These are phyloP conservation scores for Cremastinae sp. DNA, from an alignment of 2,888 invertebrate species.

Conservation along the genomic window DNA sequence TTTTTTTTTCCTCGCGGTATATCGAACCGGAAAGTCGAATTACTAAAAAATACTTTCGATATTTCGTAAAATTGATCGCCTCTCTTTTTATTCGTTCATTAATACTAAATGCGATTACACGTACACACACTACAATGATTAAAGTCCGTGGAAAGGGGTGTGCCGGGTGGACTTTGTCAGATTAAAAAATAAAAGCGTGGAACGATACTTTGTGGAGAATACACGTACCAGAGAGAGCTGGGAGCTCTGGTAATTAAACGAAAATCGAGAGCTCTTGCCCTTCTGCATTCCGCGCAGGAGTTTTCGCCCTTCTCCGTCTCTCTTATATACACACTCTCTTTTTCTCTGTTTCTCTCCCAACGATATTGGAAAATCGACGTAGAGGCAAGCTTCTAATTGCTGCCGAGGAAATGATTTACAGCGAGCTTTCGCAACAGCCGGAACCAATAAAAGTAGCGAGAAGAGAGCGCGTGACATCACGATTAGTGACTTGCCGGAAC, in stretches of 20 bases:
- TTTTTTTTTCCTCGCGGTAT: not conserved
- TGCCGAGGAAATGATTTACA: constrained; percentile 53
- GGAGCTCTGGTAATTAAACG: constrained; percentile 51
- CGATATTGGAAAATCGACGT: constrained; percentile 45
- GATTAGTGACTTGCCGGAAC: constrained; percentile 30
- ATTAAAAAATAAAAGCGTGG: constrained; percentile 8
- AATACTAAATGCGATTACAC: not conserved
- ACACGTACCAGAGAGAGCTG: not conserved
- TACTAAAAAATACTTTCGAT: constrained; percentile 1
- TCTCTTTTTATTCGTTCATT: not conserved
- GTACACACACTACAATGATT: not conserved
- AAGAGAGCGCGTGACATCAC: constrained; percentile 22
- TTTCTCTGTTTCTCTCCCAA: constrained; percentile 11
- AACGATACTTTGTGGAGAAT: constrained; percentile 1
- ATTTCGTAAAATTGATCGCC: constrained; percentile 14
- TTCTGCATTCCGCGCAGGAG: constrained; percentile 22
- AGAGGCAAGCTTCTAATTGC: constrained; percentile 46
- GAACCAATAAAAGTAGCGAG: constrained; percentile 41
- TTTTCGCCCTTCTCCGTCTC: not conserved
- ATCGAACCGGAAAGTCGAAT: constrained; percentile 2
- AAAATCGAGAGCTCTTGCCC: constrained; percentile 25
- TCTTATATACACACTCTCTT: not conserved
- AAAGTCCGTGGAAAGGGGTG: not conserved
- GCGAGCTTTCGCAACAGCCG: constrained; percentile 35
- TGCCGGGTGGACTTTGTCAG: not conserved